Base-by-base conservation (phyloP, 2,888 invertebrate species). In the Idaea straminata region DNA sequence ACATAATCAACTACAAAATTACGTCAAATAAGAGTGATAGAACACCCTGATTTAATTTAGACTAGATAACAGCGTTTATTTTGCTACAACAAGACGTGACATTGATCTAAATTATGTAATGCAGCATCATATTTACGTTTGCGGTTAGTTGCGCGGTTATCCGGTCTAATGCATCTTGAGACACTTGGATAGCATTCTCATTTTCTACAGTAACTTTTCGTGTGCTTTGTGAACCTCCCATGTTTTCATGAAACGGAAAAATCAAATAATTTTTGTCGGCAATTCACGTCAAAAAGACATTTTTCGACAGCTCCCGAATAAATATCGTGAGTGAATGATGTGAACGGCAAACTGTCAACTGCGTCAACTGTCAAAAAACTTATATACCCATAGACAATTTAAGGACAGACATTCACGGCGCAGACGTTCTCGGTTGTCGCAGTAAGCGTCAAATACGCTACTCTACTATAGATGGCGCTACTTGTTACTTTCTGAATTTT, bases 181-280 rank as follows among this genome's bases (percentile, higher is more conserved):
- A 92, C 70, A 92, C 90, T 84, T 92, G 91, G 73, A 92, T 91
- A 71, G 91, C 81, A 82, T 92, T 92, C 76, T 92, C 92, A 74
- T 92, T 92, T 65, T 92, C 92, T 69, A 92, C 91, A 78, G 88
- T 89, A 73, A 92, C 76, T 86, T 92, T 92, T 70, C 92, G 82
- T 71, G 94, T 92, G 82, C 94, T 95, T 80, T 94, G 89, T 69
- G 91, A 89, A 76, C 91, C 93, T 83, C 95, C 95, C 95, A 95
- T 95, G 75, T 83, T 91, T 83, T 66, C 61, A 34, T 47, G 69
- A 67, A 69, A 64, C 60, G 62, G 63, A 62, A 67, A 72, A 72
- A 69, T 68, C 63, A 68, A 83, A 82, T 83, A 84, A 81, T 80
- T 84, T 77, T 83, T 82, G 80, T 89, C 86, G 86, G 87, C 84